These are phyloP conservation scores for Drosophila mimica DNA, from an alignment of 2,888 invertebrate genomes.

Conservation along the genomic window DNA sequence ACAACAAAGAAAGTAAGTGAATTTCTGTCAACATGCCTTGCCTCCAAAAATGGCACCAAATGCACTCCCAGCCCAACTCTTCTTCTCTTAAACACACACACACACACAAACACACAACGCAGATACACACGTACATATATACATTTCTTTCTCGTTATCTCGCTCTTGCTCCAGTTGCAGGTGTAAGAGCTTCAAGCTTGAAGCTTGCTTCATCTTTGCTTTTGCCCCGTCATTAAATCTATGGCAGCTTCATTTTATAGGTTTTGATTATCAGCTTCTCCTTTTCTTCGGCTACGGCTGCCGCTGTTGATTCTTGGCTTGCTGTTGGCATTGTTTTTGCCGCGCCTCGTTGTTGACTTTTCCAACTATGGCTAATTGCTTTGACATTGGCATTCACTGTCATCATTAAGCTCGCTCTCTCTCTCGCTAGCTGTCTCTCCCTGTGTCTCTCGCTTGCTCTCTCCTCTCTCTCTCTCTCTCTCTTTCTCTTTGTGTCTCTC, in stretches of 20 bases:
- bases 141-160: constrained; percentile 24
- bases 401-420: constrained; percentile 31
- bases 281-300: constrained; percentile 22
- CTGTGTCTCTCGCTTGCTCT: constrained; percentile 2
- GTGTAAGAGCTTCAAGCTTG: constrained; percentile 42
- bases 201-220: constrained; percentile 40
- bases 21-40: constrained; percentile 66
- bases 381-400: constrained; percentile 77
- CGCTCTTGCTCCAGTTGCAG: constrained; percentile 69
- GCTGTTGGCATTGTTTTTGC: constrained; percentile 48
- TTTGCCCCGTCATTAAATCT: constrained; percentile 66
- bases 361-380: constrained; percentile 81
- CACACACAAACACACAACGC: constrained; percentile 3
- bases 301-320: constrained; percentile 28
- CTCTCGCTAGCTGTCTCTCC: not conserved
- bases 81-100: constrained; percentile 15
- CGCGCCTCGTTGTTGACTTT: constrained; percentile 63
- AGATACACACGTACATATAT: not conserved
- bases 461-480: constrained; percentile 14
- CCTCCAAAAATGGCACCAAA: constrained; percentile 66
- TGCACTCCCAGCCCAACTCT: constrained; percentile 31
- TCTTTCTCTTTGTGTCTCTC: not conserved
- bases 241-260: constrained; percentile 63
- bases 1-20: constrained; percentile 75
- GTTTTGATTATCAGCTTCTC: constrained; percentile 37